These are phyloP conservation scores for Holothuria scabra DNA, from an alignment of 53 echinoderm and acorn worm species.

Conservation along the genomic window DNA sequence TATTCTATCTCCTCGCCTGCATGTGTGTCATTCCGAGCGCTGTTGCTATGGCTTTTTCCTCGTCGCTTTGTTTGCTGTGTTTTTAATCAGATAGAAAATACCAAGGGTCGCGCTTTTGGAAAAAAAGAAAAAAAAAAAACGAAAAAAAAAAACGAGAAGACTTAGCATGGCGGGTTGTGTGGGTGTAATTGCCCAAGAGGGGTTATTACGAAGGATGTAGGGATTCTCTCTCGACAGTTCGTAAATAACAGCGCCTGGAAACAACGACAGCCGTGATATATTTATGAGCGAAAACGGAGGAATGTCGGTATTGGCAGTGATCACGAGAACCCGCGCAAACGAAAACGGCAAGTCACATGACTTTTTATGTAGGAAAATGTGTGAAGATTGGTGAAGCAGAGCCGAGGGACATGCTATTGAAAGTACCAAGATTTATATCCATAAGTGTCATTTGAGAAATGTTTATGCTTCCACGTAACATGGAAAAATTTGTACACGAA, in stretches of 20 bases:
- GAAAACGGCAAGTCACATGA: too few relatives aligned
- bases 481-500: too few relatives aligned
- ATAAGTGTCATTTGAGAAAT: too few relatives aligned
- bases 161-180: slow-evolving; percentile 22
- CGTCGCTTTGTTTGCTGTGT: slow-evolving; percentile 43
- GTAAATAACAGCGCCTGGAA: slow-evolving; percentile 25
- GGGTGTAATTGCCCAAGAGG: slow-evolving; percentile 47
- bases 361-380: too few relatives aligned
- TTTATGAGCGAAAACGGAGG: slow-evolving; percentile 40
- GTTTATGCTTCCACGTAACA: too few relatives aligned
- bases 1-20: slow-evolving; percentile 4
- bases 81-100: slow-evolving; percentile 43
- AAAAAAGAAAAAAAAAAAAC: too few relatives aligned
- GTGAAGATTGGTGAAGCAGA: too few relatives aligned
- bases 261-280: slow-evolving; percentile 1
- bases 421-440: too few relatives aligned
- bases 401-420: too few relatives aligned
- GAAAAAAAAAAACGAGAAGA: slow-evolving; percentile 3
- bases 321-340: too few relatives aligned
- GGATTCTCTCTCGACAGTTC: slow-evolving; percentile 25
- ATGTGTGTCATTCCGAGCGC: slow-evolving; percentile 33
- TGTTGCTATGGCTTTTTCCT: slow-evolving; percentile 35
- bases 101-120: slow-evolving; percentile 44
- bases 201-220: slow-evolving; percentile 40
- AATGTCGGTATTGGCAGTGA: neutral